These are phyloP conservation scores for Oopsacas minuta DNA, from an alignment of 37 sponge, comb jelly and placozoan species.

Conservation along the genomic window DNA sequence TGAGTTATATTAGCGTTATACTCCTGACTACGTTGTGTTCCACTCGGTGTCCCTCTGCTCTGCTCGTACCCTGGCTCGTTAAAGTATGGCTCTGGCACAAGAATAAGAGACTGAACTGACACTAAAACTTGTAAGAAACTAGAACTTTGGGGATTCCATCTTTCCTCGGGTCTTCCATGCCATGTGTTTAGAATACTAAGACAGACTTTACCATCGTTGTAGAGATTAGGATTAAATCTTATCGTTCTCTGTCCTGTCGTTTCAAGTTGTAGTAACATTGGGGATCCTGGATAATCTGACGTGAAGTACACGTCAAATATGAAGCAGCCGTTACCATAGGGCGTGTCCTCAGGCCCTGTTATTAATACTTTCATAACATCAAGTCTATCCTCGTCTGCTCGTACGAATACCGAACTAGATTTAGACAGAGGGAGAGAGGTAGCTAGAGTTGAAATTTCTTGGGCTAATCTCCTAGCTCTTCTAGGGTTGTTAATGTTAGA, in stretches of 20 bases:
- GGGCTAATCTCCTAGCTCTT: conserved; percentile 61
- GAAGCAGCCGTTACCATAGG: conserved; percentile 85
- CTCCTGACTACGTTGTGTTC: conserved; percentile 49
- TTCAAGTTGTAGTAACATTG: conserved; percentile 71
- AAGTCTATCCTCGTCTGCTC: conserved; percentile 64
- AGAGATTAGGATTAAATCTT: conserved; percentile 86
- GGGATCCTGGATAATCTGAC: conserved; percentile 51
- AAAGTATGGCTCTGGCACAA: conserved; percentile 90
- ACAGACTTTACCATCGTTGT: conserved; percentile 88
- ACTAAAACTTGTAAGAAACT: conserved; percentile 84
- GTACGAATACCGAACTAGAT: conserved; percentile 64
- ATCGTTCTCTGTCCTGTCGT: conserved; percentile 72
- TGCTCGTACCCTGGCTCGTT: conserved; percentile 96
- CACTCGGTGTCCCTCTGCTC: conserved; percentile 52
- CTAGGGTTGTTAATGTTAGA: conserved; percentile 22
- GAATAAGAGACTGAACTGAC: conserved; percentile 84
- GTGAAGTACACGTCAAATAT: conserved; percentile 81
- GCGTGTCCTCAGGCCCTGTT: conserved; percentile 78
- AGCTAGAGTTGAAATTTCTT: conserved; percentile 63
- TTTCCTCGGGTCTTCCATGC: conserved; percentile 85
- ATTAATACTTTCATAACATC: conserved; percentile 92
- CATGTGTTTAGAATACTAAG: conserved; percentile 84
- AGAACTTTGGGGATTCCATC: conserved; percentile 71
- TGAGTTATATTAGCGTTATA: conserved; percentile 62
- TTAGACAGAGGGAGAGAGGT: conserved; percentile 79